Base-by-base conservation (phyloP, 2,888 invertebrate genomes). In the Eremobia ochroleuca region DNA sequence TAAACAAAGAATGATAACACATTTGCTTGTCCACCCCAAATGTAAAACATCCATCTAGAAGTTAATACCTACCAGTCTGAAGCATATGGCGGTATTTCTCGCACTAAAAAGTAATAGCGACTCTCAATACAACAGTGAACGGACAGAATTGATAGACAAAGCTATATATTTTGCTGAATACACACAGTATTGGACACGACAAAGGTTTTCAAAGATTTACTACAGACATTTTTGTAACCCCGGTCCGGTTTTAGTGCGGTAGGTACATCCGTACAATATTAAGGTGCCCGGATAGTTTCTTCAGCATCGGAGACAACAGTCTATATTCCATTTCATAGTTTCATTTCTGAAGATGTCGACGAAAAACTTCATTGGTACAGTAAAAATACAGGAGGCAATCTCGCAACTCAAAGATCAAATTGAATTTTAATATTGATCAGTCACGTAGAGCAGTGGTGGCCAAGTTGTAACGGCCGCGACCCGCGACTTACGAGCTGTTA, bases 171-270 rank as follows among this genome's bases (percentile, higher is more conserved):
- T n/a, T 74, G 70, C 46, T 40, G 55, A 77, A 40, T 59, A 77
- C 49, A 71, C 37, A 73, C 64, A 66, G 70, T 64, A 85, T 81
- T 66, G 77, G 68, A 84, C 74, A 74, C 61, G 76, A 75, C 74
- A 79, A 88, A 88, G 73, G 77, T 77, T 86, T 78, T 79, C 68
- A 70, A 85, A 82, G 85, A 85, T 81, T 87, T 81, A 79, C 72
- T 75, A 34, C 71, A 1, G 37, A 64, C 61, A 81, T 65, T 77
- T 82, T 79, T 76, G 85, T 67, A 71, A 73, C 69, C 61, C 65
- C 73, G 62, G 68, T 55, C 65, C 66, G 11, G 64, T 79, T 87
- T 85, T 76, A 72, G 69, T 88, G 68, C 81, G 58, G 81, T 73
- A 15, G 2, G 3, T 34, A 69, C 49, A 68, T 21, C 59, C 59